Evolutionary conservation across 2,797 vertebrate species (phyloP).

Genomic region (Mormyrops boulengeri): DNA sequence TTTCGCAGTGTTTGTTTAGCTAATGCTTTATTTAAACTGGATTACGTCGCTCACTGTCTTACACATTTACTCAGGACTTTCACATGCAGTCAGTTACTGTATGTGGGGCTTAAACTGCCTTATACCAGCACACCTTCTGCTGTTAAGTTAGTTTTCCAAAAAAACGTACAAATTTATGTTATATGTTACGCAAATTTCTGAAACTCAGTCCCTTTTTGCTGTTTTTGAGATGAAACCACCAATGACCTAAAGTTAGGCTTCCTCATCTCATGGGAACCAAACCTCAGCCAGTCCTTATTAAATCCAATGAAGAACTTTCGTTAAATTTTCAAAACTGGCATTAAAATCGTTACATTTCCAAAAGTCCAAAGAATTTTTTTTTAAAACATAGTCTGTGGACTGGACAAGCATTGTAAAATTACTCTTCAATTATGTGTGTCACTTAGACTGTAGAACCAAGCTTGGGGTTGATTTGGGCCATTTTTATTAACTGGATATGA

Average conservation of each 20-base stretch:
- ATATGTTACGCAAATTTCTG: neutral
- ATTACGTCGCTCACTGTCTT: neutral
- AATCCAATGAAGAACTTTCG: neutral
- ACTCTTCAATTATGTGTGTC: neutral
- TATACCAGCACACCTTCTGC: neutral
- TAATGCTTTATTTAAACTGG: conserved; percentile 3
- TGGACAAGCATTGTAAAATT: neutral
- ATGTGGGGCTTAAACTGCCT: neutral
- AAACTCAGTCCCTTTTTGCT: neutral
- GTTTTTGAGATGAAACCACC: neutral
- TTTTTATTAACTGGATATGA: neutral
- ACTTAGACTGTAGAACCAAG: neutral
- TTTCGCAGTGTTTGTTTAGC: neutral
- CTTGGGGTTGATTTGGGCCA: neutral
- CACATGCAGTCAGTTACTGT: neutral
- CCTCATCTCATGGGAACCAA: neutral
- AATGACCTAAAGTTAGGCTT: neutral
- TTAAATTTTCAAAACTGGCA: neutral
- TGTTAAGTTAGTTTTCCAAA: neutral
- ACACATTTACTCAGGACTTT: neutral
- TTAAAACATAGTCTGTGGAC: neutral
- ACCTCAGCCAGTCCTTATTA: neutral
- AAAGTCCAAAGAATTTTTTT: neutral
- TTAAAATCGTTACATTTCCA: neutral
- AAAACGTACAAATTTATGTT: neutral